Evolutionary conservation across 2,113 vertebrate species (phyloP), one percentile per base, ranked within the genome.

Genomic region (Corynorhinus townsendii): DNA sequence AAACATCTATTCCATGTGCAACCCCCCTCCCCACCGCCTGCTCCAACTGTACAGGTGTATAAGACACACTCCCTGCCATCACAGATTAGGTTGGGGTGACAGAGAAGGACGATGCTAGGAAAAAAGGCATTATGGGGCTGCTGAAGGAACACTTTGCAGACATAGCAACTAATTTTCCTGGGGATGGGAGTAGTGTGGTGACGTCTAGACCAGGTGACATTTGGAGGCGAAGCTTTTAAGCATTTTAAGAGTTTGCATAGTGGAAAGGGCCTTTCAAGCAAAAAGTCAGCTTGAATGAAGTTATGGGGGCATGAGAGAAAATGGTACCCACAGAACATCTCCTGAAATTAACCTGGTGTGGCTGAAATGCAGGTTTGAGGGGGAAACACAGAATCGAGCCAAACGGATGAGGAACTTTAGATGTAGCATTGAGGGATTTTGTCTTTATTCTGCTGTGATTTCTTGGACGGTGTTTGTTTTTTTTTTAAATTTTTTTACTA

Each of bases 211-310:
- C 72, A 89, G 56, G 89, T 75, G 66, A 66, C 49, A 72, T 87
- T 91, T 86, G 79, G 73, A 96, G 75, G 49, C 30, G 79, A 93
- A 87, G 69, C 47, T 91, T 93, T 80, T 86, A 84, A 91, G 62
- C 56, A 86, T 80, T 89, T 10, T 38, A 45, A 64, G 20, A 71
- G 49, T 93, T 94, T 92, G 64, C 64, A 20, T 91, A 86, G 86
- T 66, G 49, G 64, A 76, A 93, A 87, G 69, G 76, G 12, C 16
- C 71, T 89, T 95, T 90, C 49, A 89, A 68, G 43, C 16, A 59
- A 66, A 94, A 76, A 68, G 59, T 56, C 52, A 35, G 22, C 62
- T 91, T 94, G 24, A 64, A 66, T 80, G 71, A 79, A 75, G n/a
- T 19, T 28, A 38, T 49, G 43, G 40, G 40, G 38, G 38, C 33